Percentiles rank a stretch among this genome's conserved stretches.
Conservation (phyloP, 2,113 vertebrate species). For the Neopipo cinnamomea region DNA sequence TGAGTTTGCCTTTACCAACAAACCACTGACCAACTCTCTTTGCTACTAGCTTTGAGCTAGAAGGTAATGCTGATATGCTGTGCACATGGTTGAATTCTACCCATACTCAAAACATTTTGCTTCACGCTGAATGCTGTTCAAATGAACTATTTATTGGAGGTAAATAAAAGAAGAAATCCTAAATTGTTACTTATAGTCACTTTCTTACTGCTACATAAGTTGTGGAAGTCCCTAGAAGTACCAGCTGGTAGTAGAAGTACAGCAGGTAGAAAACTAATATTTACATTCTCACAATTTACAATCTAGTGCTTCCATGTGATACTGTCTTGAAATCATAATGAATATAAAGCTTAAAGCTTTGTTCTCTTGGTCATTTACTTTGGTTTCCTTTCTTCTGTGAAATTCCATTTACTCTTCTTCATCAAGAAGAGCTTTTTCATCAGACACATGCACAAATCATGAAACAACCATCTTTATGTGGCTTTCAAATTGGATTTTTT, state of each 20-base stretch:
- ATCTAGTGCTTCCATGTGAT: not conserved
- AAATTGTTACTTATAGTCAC: not conserved
- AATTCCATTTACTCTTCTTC: not conserved
- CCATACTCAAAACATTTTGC: not conserved
- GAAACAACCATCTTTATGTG: not conserved
- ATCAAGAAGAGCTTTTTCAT: not conserved
- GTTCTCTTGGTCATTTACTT: not conserved
- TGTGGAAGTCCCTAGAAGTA: not conserved
- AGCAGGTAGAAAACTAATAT: not conserved
- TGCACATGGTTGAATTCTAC: not conserved
- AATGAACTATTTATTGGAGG: not conserved
- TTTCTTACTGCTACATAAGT: not conserved
- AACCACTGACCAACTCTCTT: not conserved
- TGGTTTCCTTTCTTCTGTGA: not conserved
- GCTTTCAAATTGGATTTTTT: not conserved
- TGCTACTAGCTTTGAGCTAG: not conserved
- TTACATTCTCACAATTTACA: not conserved
- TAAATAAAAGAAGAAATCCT: not conserved
- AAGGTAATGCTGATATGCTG: fast-evolving
- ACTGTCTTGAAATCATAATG: not conserved
- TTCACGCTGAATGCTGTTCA: not conserved
- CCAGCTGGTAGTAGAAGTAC: not conserved
- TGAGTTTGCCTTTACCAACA: not conserved
- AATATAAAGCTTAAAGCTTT: not conserved
- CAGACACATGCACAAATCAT: not conserved